Evolutionary conservation across 2,888 invertebrate species (phyloP).

Genomic region (Corythucha ciliata): DNA sequence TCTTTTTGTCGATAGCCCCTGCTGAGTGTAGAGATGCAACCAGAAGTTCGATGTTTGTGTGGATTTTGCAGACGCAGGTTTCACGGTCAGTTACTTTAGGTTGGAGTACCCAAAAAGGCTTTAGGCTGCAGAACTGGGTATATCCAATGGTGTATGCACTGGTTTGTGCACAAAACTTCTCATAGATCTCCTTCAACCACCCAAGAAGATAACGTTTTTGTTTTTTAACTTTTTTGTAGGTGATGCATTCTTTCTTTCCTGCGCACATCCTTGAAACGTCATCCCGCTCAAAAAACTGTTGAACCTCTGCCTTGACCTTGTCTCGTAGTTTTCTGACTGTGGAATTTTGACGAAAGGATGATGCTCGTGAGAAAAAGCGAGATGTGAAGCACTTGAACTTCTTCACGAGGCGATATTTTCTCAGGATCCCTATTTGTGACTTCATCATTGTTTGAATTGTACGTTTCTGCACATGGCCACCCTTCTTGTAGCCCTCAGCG

Average conservation of each 20-base stretch:
- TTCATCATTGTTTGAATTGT: no score
- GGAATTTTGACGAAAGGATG: no score
- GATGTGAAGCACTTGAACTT: background rate
- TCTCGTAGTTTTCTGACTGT: no score
- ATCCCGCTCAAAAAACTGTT: slow-evolving; percentile 13
- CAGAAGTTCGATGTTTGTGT: slow-evolving; percentile 17
- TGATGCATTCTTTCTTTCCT: slow-evolving; percentile 22
- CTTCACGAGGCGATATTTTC: background rate
- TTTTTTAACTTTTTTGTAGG: slow-evolving; percentile 12
- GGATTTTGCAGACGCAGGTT: slow-evolving; percentile 14
- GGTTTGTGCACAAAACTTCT: background rate
- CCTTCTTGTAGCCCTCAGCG: no score
- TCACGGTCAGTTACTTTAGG: slow-evolving; percentile 14
- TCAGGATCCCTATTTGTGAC: background rate
- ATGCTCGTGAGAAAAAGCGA: background rate
- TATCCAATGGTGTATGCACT: background rate
- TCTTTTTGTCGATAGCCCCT: slow-evolving; percentile 2
- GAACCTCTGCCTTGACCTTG: background rate
- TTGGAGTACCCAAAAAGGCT: slow-evolving; percentile 23
- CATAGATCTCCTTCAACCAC: slow-evolving; percentile 2
- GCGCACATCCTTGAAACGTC: slow-evolving; percentile 10
- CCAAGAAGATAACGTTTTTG: slow-evolving; percentile 5
- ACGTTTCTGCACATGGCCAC: no score
- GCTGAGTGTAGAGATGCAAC: slow-evolving; percentile 8
- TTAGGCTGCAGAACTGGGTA: slow-evolving; percentile 9